Evolutionary conservation across 1,140 invertebrate species (phyloP).

Genomic region (Eumeta japonica): DNA sequence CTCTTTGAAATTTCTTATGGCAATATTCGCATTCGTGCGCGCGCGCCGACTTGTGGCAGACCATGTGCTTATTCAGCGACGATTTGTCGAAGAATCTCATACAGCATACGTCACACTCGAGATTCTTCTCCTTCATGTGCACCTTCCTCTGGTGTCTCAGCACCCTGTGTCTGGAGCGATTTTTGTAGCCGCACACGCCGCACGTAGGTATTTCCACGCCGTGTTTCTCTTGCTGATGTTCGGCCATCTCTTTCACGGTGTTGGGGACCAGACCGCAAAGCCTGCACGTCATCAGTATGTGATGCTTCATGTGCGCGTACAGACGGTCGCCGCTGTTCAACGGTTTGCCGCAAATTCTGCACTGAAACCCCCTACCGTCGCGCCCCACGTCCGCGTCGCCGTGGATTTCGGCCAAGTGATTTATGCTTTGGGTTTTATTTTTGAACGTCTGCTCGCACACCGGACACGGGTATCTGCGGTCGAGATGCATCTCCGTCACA

Average conservation of each 20-base stretch:
- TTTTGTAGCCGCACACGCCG: not conserved
- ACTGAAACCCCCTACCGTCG: not conserved
- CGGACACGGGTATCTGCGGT: too few species aligned
- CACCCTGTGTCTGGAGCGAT: conserved; percentile 7
- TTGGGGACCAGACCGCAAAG: too few species aligned
- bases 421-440: not conserved
- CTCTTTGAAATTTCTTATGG: conserved; percentile 60
- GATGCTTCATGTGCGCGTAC: not conserved
- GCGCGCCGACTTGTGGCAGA: conserved; percentile 61
- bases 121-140: conserved; percentile 32
- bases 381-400: not conserved
- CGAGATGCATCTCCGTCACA: too few species aligned
- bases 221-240: not conserved
- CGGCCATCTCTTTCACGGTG: too few species aligned
- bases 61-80: conserved; percentile 27
- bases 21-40: conserved; percentile 70
- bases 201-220: not conserved
- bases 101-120: conserved; percentile 34
- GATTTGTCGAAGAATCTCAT: conserved; percentile 46
- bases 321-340: not conserved
- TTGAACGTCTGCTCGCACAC: not conserved
- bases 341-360: not conserved
- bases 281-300: too few species aligned
- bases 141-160: conserved; percentile 20
- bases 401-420: not conserved